These are phyloP conservation scores for Trisateles emortualis DNA, from an alignment of 2,888 invertebrate genomes.

Conservation along the genomic window DNA sequence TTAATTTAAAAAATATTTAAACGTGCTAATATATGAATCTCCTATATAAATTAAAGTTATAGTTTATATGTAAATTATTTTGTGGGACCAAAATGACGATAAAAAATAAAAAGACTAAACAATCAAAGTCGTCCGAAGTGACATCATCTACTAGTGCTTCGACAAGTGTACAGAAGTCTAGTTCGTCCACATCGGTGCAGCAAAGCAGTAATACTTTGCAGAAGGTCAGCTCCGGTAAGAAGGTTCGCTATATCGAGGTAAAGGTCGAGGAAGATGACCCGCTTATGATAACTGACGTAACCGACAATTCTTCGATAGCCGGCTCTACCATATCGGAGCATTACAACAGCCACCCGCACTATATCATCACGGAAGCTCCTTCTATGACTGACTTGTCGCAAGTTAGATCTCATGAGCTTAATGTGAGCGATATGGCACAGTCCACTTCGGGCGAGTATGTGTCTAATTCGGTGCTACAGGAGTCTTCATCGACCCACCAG, in stretches of 20 bases:
- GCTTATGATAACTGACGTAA: slow-evolving; percentile 84
- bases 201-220: slow-evolving; percentile 77
- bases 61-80: slow-evolving; percentile 57
- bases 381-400: slow-evolving; percentile 82
- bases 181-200: slow-evolving; percentile 75
- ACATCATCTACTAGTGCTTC: slow-evolving; percentile 75
- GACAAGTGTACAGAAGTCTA: slow-evolving; percentile 81
- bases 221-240: slow-evolving; percentile 82
- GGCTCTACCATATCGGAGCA: slow-evolving; percentile 82
- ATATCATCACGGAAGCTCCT: slow-evolving; percentile 84
- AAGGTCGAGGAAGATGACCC: slow-evolving; percentile 86
- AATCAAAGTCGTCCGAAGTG: slow-evolving; percentile 77
- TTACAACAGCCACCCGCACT: slow-evolving; percentile 84
- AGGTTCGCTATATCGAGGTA: slow-evolving; percentile 83
- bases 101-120: slow-evolving; percentile 86
- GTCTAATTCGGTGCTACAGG: slow-evolving; percentile 72
- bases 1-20: slow-evolving; percentile 67
- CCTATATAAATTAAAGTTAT: slow-evolving; percentile 56
- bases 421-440: slow-evolving; percentile 80
- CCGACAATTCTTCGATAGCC: slow-evolving; percentile 79
- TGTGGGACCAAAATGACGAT: slow-evolving; percentile 83
- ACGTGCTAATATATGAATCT: slow-evolving; percentile 73
- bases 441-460: slow-evolving; percentile 78
- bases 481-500: slow-evolving; percentile 77
- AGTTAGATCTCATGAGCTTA: slow-evolving; percentile 68